A percentile compares a stretch with the other conserved stretches of the same genome.
phyloP scores from a whole-genome alignment of 2,797 vertebrate genomes.

The Danio tinwini region DNA sequence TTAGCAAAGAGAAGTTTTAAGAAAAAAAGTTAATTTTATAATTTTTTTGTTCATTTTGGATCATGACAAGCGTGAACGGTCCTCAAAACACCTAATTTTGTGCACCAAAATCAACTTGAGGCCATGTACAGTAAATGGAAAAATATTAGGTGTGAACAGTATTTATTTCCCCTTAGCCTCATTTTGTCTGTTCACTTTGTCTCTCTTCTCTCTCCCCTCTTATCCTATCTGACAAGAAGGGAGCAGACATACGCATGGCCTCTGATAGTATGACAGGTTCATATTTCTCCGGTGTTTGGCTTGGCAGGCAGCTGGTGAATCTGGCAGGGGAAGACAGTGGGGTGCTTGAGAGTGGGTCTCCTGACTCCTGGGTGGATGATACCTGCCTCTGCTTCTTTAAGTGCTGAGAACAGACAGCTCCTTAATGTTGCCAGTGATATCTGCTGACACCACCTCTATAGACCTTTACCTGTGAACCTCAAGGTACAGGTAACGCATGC shows the following conservation, averaged over 20 bases:
- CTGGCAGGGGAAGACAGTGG: constrained; percentile 39
- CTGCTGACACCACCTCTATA: constrained; percentile 4
- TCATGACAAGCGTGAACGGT: not conserved
- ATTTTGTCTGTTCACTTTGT: constrained; percentile 20
- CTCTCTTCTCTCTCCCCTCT: constrained; percentile 10
- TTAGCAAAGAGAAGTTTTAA: not conserved
- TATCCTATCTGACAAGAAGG: constrained; percentile 32
- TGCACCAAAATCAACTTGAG: not conserved
- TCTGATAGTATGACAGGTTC: constrained; percentile 29
- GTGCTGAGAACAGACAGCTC: constrained; percentile 54
- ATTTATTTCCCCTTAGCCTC: not conserved
- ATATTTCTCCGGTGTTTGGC: constrained; percentile 40
- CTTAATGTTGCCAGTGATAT: constrained; percentile 61
- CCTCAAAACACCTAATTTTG: not conserved
- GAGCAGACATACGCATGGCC: constrained; percentile 9
- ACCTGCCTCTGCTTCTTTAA: constrained; percentile 30
- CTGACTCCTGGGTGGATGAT: constrained; percentile 66
- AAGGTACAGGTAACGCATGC: constrained; percentile 21
- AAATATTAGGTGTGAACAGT: not conserved
- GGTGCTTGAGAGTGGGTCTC: constrained; percentile 50
- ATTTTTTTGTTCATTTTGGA: not conserved
- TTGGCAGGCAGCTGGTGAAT: constrained; percentile 46
- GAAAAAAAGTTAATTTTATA: too few species aligned
- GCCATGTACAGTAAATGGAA: not conserved
- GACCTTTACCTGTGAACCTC: constrained; percentile 19